These are phyloP conservation scores for Ochotona curzoniae DNA, from an alignment of 2,113 vertebrate genomes.

Conservation along the genomic window DNA sequence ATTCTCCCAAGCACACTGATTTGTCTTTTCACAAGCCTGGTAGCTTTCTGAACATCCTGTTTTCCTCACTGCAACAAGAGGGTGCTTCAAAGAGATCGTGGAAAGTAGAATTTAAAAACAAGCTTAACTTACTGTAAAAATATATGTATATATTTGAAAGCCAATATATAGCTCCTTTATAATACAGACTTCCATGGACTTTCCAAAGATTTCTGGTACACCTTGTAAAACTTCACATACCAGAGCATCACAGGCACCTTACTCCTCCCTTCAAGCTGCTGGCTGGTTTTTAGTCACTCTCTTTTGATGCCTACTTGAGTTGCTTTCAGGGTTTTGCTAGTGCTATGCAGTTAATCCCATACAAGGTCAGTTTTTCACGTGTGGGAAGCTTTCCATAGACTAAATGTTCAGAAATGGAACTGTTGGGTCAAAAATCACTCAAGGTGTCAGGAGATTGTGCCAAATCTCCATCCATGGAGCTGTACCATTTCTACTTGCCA, in stretches of 20 bases:
- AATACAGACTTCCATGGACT: too few relatives aligned
- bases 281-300: not conserved
- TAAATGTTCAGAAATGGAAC: slow-evolving; percentile 28
- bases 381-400: not conserved
- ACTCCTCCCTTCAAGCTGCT: not conserved
- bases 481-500: not conserved
- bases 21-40: not conserved
- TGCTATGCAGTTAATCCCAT: not conserved
- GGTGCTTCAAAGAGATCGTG: too few relatives aligned
- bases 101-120: too few relatives aligned
- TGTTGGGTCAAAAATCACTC: slow-evolving; percentile 37
- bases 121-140: too few relatives aligned
- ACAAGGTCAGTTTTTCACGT: not conserved
- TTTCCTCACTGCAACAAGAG: not conserved
- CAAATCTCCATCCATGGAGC: not conserved
- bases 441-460: not conserved
- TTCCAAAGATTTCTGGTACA: too few relatives aligned
- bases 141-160: too few relatives aligned
- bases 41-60: not conserved
- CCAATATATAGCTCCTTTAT: too few relatives aligned
- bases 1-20: not conserved
- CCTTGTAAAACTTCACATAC: not conserved
- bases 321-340: slow-evolving; percentile 23
- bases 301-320: not conserved
- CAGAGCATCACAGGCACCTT: not conserved